phyloP scores from a whole-genome alignment of 2,888 invertebrate species.

The Frankliniella fusca region DNA sequence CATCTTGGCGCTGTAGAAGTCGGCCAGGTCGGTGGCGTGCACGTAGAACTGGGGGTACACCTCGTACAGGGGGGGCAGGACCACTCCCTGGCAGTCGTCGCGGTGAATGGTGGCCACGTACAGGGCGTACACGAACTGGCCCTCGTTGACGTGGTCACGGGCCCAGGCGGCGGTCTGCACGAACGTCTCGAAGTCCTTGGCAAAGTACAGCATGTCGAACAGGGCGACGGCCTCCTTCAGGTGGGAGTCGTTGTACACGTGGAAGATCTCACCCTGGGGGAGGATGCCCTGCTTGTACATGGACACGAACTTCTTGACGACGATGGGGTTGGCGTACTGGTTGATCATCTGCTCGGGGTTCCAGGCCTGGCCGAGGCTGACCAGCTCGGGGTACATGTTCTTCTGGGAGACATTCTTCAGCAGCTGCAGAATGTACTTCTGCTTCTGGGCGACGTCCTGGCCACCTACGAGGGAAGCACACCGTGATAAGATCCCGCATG shows the following conservation, averaged over 20 bases:
- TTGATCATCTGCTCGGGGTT: background rate
- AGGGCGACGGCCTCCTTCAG: constrained; percentile 60
- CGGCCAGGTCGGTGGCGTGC: constrained; percentile 38
- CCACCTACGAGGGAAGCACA: background rate
- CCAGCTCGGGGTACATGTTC: constrained; percentile 22
- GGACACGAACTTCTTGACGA: constrained; percentile 55
- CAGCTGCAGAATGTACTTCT: constrained; percentile 24
- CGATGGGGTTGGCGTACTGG: constrained; percentile 48
- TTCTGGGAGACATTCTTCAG: constrained; percentile 16
- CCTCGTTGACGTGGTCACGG: constrained; percentile 54
- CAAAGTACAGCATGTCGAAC: constrained; percentile 63
- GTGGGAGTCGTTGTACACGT: constrained; percentile 58
- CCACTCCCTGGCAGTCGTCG: constrained; percentile 52
- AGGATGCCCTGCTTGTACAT: constrained; percentile 56
- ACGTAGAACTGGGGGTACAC: constrained; percentile 49
- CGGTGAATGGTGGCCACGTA: constrained; percentile 54
- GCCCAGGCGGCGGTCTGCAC: constrained; percentile 53
- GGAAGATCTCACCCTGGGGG: constrained; percentile 58
- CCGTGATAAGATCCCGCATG: background rate
- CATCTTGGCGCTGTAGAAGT: constrained; percentile 33
- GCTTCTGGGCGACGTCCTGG: constrained; percentile 3
- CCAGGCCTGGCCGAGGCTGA: background rate
- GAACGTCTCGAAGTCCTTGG: constrained; percentile 68
- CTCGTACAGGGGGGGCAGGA: constrained; percentile 57
- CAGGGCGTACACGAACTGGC: constrained; percentile 56